These are phyloP conservation scores for Cheilosia grossa DNA, from an alignment of 2,888 invertebrate genomes.

Conservation along the genomic window DNA sequence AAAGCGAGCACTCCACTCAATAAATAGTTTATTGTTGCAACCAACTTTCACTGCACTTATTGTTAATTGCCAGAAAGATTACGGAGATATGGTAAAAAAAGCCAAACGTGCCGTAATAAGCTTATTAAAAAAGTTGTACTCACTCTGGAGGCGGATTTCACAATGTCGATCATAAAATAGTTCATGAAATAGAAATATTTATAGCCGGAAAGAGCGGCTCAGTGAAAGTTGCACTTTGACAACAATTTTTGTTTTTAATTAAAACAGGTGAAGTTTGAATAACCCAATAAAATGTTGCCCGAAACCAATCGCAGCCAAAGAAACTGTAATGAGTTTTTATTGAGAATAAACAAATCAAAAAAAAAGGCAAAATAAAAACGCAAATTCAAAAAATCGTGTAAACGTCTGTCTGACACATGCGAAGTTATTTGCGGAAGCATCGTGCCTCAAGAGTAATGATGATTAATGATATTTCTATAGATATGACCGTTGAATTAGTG, in stretches of 20 bases:
- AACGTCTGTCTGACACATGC: too few relatives aligned
- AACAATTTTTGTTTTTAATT: neutral
- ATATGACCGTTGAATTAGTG: neutral
- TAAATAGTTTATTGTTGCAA: too few relatives aligned
- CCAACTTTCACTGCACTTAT: slow-evolving; percentile 8
- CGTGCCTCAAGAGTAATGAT: neutral
- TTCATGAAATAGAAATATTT: slow-evolving; percentile 6
- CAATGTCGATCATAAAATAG: neutral
- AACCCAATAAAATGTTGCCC: too few relatives aligned
- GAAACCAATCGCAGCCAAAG: too few relatives aligned
- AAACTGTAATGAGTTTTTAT: too few relatives aligned
- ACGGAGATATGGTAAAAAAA: neutral
- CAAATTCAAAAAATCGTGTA: too few relatives aligned
- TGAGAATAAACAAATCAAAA: too few relatives aligned
- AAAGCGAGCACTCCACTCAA: too few relatives aligned
- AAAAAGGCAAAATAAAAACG: too few relatives aligned
- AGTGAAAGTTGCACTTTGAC: slow-evolving; percentile 10
- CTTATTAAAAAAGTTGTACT: too few relatives aligned
- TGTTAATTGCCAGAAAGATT: slow-evolving; percentile 8
- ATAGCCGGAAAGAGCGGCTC: neutral
- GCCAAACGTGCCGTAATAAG: too few relatives aligned
- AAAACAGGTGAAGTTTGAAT: neutral
- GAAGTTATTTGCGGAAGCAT: neutral
- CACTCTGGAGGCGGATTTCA: neutral
- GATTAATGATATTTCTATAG: slow-evolving; percentile 3